Conservation (phyloP, 2,797 vertebrate species). For the Anabacerthia variegaticeps region DNA sequence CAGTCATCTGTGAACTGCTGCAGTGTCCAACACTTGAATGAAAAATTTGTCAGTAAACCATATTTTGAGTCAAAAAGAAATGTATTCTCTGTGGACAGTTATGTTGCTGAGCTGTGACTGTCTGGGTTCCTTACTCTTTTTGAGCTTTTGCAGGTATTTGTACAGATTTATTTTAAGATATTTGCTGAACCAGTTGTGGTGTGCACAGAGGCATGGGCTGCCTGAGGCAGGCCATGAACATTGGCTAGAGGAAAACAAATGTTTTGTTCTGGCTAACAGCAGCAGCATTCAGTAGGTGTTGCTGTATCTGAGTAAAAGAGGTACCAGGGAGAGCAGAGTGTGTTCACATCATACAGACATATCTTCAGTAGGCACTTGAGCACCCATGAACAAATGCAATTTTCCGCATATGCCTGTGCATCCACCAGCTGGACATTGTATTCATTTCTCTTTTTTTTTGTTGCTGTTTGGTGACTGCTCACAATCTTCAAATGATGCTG, state of each 20-base stretch:
- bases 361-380: neutral
- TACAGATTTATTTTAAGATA: neutral
- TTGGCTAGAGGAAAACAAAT: neutral
- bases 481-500: neutral
- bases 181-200: neutral
- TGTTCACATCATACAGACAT: neutral
- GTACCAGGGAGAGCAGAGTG: neutral
- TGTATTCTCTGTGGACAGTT: neutral
- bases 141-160: neutral
- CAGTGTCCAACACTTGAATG: neutral
- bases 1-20: neutral
- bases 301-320: neutral
- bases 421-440: neutral
- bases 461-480: neutral
- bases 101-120: neutral
- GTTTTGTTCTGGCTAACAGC: neutral
- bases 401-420: neutral
- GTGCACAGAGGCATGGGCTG: neutral
- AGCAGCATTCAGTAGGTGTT: neutral
- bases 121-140: neutral
- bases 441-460: neutral
- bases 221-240: rapidly evolving
- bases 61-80: neutral
- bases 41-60: neutral
- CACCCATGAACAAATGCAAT: neutral